A percentile compares a stretch with the other conserved stretches of the same genome.
These are phyloP conservation scores for Platysteira castanea DNA, from an alignment of 2,113 vertebrate genomes.

Conservation along the genomic window DNA sequence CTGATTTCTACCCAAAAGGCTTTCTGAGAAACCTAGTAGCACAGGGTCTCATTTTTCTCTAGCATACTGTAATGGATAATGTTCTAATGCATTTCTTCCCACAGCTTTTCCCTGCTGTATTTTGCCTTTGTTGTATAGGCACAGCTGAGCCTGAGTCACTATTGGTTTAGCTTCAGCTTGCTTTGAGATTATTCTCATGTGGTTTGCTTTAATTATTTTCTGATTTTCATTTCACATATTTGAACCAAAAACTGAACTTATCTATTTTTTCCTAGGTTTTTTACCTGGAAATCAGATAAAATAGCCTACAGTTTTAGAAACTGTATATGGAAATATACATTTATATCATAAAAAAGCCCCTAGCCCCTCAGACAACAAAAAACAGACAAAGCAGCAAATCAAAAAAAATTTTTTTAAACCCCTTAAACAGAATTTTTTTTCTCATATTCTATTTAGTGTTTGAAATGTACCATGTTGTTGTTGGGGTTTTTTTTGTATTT, in stretches of 20 bases:
- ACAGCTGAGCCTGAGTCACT: conserved; percentile 54
- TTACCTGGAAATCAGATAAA: conserved; percentile 14
- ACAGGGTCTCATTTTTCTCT: neutral
- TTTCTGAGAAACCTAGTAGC: neutral
- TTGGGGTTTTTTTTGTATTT: neutral
- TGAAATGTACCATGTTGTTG: neutral
- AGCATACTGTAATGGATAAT: conserved; percentile 2
- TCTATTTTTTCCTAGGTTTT: neutral
- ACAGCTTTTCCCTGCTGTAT: neutral
- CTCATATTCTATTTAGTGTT: neutral
- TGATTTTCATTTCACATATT: conserved; percentile 46
- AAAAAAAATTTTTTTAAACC: neutral
- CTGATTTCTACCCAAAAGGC: conserved; percentile 8
- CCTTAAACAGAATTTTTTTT: neutral
- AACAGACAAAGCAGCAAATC: neutral
- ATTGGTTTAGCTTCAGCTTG: conserved; percentile 38
- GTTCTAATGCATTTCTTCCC: neutral
- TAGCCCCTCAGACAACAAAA: neutral
- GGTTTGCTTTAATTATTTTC: conserved; percentile 59
- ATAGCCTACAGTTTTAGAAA: neutral
- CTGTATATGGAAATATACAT: neutral
- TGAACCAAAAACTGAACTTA: conserved; percentile 9
- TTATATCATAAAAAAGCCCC: neutral
- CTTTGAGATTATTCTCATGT: conserved; percentile 46
- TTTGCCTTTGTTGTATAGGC: conserved; percentile 55